Percentiles rank a stretch among this genome's conserved stretches.
These are phyloP conservation scores for Lepidurus couesii DNA, from an alignment of 1,140 invertebrate species.

Conservation along the genomic window DNA sequence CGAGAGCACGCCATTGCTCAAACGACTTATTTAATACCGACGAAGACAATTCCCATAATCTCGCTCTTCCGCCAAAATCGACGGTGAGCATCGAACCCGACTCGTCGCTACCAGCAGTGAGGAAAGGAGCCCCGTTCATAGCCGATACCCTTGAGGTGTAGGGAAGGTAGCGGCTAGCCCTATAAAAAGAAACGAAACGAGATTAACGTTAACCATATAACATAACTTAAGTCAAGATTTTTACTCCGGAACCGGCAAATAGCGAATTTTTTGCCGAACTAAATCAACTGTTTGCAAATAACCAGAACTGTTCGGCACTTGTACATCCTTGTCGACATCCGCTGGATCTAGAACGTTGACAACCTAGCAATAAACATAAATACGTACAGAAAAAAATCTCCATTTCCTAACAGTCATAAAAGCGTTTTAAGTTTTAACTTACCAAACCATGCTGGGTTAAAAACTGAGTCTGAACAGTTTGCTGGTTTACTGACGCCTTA, in stretches of 20 bases:
- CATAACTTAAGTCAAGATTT: constrained; percentile 36
- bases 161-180: neutral
- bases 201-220: constrained; percentile 23
- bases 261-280: constrained; percentile 50
- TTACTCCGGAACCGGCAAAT: constrained; percentile 55
- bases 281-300: constrained; percentile 57
- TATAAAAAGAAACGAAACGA: neutral
- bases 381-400: neutral
- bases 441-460: neutral
- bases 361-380: neutral
- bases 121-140: neutral
- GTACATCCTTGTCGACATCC: neutral
- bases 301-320: constrained; percentile 39
- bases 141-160: neutral
- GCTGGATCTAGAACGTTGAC: neutral
- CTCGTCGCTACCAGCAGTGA: neutral
- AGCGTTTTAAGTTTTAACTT: neutral
- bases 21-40: constrained; percentile 48
- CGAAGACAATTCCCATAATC: constrained; percentile 56
- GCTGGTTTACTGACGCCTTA: constrained; percentile 31
- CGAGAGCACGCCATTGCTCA: constrained; percentile 42
- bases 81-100: constrained; percentile 50
- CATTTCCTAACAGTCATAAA: neutral
- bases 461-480: constrained; percentile 30
- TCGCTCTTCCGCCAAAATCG: constrained; percentile 54